Conservation (phyloP, 92 coral and sea anemone species). For the Montipora capitata region DNA sequence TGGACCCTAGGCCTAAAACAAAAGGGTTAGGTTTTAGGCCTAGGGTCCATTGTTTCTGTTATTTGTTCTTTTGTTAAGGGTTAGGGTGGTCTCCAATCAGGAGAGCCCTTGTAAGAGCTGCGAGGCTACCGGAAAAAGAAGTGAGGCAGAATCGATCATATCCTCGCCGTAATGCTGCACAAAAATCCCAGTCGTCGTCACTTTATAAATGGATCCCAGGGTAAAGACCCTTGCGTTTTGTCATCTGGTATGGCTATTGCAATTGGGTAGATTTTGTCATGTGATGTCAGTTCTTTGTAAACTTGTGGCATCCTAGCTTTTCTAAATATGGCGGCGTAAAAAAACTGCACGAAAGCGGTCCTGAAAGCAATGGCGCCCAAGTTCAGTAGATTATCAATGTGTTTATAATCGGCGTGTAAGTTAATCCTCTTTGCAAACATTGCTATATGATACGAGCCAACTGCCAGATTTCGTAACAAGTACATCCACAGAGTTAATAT, state of each 20-base stretch:
- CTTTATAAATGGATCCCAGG: conserved; percentile 28
- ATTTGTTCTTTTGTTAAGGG: too few species aligned
- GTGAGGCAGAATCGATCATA: too few species aligned
- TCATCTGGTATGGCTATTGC: too few species aligned
- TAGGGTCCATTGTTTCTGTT: too few species aligned
- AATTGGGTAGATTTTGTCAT: conserved; percentile 2
- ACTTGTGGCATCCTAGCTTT: conserved; percentile 77
- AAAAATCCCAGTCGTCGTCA: background rate
- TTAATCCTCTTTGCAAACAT: conserved; percentile 58
- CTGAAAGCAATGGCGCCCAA: conserved; percentile 68
- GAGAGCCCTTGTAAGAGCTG: too few species aligned
- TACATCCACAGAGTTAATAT: conserved; percentile 75
- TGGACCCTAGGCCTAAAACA: too few species aligned
- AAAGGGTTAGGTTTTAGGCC: too few species aligned
- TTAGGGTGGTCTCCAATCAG: too few species aligned
- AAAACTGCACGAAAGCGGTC: conserved; percentile 81
- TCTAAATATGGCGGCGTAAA: conserved; percentile 79
- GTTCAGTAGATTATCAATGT: conserved; percentile 52
- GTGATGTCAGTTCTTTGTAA: conserved; percentile 49
- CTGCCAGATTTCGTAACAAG: conserved; percentile 71
- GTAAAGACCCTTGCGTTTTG: background rate
- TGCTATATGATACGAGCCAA: conserved; percentile 76
- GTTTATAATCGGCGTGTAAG: conserved; percentile 29
- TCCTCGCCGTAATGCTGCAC: too few species aligned
- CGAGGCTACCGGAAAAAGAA: too few species aligned